Evolutionary conservation across 2,888 invertebrate species (phyloP).

Genomic region (Frankliniella intonsa): DNA sequence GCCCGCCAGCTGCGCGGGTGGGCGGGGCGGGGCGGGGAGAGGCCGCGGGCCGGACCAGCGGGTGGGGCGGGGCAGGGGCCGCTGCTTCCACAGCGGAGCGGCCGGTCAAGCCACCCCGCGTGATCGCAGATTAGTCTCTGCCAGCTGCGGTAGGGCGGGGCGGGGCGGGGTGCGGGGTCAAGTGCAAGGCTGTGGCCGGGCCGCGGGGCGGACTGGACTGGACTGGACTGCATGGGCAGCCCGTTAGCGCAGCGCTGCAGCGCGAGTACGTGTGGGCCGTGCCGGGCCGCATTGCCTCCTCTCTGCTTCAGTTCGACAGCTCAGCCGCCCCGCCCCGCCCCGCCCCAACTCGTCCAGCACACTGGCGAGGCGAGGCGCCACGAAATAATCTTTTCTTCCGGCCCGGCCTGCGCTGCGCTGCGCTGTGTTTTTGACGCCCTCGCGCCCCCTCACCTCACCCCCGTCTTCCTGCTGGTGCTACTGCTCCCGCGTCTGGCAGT

Average conservation of each 20-base stretch:
- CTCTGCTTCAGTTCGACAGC: not conserved
- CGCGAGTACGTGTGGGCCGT: not conserved
- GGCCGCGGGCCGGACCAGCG: not conserved
- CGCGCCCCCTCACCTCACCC: too few relatives aligned
- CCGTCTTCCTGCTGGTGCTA: too few relatives aligned
- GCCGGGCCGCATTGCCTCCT: not conserved
- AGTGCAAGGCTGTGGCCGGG: not conserved
- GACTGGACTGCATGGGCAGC: not conserved
- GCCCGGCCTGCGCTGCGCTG: too few relatives aligned
- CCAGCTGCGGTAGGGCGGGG: not conserved
- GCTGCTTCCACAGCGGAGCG: not conserved
- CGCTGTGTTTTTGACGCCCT: too few relatives aligned
- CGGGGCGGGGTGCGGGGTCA: not conserved
- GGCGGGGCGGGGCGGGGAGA: not conserved
- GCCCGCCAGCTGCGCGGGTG: not conserved
- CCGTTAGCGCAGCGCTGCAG: not conserved
- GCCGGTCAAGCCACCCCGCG: not conserved
- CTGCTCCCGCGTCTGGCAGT: too few relatives aligned
- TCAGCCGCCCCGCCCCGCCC: not conserved
- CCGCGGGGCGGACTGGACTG: not conserved
- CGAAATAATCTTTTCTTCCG: too few relatives aligned
- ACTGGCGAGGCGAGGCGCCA: not conserved
- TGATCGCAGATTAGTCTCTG: constrained; percentile 6
- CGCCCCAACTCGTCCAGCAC: not conserved
- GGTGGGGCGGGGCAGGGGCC: not conserved